phyloP scores from a whole-genome alignment of 2,797 vertebrate genomes.

The Botia almorhae region DNA sequence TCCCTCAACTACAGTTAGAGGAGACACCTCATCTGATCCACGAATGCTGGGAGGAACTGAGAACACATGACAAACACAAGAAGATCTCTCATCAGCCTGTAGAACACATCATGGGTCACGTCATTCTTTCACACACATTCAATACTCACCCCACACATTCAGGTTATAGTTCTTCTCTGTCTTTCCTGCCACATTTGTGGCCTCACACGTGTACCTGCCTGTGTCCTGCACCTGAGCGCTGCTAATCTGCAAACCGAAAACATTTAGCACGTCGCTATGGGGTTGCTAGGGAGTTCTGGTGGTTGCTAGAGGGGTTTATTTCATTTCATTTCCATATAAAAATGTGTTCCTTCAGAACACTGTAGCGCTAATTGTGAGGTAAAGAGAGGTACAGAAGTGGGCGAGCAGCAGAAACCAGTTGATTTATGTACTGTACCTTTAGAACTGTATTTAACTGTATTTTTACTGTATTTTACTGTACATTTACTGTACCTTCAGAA shows the following conservation, averaged over 20 bases:
- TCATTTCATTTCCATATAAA: too few relatives aligned
- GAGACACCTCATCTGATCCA: constrained; percentile 80
- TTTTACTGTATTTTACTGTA: too few relatives aligned
- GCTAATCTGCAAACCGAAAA: constrained; percentile 76
- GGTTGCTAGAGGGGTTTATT: background rate
- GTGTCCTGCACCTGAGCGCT: constrained; percentile 88
- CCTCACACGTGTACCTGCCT: constrained; percentile 96
- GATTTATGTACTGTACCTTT: too few relatives aligned
- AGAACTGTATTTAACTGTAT: too few relatives aligned
- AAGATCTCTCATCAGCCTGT: background rate
- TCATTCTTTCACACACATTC: background rate
- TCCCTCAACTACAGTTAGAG: constrained; percentile 87
- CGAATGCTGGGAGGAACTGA: constrained; percentile 89
- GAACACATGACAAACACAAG: background rate
- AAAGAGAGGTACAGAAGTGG: background rate
- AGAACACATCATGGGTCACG: too few relatives aligned
- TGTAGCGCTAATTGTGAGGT: too few relatives aligned
- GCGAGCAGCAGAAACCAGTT: background rate
- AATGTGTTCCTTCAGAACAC: too few relatives aligned
- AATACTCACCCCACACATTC: constrained; percentile 91
- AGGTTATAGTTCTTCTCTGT: constrained; percentile 96
- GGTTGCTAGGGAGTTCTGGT: background rate
- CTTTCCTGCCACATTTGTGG: constrained; percentile 93
- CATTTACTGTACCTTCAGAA: constrained; percentile 80
- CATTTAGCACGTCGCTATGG: background rate